Evolutionary conservation across 2,888 invertebrate species (phyloP), one percentile per base, ranked within the genome.

Genomic region (Meiosimyza platycephala): DNA sequence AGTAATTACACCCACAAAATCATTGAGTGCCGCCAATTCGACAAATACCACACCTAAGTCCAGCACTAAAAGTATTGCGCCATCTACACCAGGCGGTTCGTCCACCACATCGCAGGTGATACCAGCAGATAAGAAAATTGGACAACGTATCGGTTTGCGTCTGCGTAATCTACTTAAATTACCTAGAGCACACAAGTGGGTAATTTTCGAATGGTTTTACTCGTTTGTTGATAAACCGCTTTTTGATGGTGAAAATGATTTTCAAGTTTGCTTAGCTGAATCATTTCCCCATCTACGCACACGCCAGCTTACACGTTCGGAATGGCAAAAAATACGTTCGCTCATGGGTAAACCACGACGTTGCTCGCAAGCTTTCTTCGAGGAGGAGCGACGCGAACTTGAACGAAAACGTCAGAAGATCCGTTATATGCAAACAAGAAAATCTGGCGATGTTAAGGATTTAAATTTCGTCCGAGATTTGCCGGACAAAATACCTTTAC

Each of bases 151-250:
- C 80, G 97, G 97, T 2, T 91, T 95, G 88, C 90, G 96, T 77
- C 88, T 97, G 74, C 90, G 96, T 77, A 99, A 99, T 88, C 90
- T 99, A 48, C 89, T 99, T 6, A 99, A 99, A 88, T 88, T 99
- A 77, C 99, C 99, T 0, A 99, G 99, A 89, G 99, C 99, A 6
- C 98, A 99, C 85, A 97, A 97, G 88, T 99, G 98, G 97, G 98
- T 99, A 11, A 98, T 97, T 87, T 99, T 97, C 88, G 99, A 99
- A 87, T 99, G 98, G 93, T 99, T 99, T 88, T 99, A 99, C 88
- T 98, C 99, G 79, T 98, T 98, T 83, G 94, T 99, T 80, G 99
- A 99, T 85, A 94, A 94, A 84, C 94, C 96, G 51, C 89, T 99
- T 52, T 99, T 99, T 88, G 93, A 95, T 78, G 97, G 96, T 52